A percentile compares a stretch with the other conserved stretches of the same genome.
Conservation (phyloP, 1,140 invertebrate species). For the Psilanteris sp. region DNA sequence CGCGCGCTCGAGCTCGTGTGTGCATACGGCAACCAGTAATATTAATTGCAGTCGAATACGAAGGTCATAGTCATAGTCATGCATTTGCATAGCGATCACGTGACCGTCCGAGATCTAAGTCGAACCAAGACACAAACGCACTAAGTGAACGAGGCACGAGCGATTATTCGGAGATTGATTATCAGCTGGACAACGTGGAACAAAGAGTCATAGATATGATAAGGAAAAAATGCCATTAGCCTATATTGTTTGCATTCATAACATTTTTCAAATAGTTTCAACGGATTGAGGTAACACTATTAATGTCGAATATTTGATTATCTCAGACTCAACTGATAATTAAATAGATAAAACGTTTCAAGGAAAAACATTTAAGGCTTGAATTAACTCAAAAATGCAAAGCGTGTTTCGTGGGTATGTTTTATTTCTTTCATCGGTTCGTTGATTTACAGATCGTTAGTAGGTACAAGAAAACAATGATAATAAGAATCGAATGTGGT, state of each 20-base stretch:
- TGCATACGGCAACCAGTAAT: too few relatives aligned
- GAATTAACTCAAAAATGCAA: too few relatives aligned
- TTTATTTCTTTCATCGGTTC: too few relatives aligned
- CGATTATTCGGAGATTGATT: slow-evolving; percentile 16
- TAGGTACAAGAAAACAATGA: slow-evolving; percentile 10
- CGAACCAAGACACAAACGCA: background rate
- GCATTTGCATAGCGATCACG: slow-evolving; percentile 18
- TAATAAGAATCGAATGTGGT: too few relatives aligned
- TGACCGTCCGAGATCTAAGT: slow-evolving; percentile 2
- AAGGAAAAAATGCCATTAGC: slow-evolving; percentile 6
- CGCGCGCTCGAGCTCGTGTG: too few relatives aligned
- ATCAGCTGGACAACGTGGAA: background rate
- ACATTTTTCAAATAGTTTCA: slow-evolving; percentile 43
- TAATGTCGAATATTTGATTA: slow-evolving; percentile 28
- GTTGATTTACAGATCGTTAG: background rate
- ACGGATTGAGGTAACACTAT: background rate
- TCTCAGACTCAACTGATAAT: slow-evolving; percentile 1
- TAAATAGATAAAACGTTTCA: too few relatives aligned
- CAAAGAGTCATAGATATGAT: slow-evolving; percentile 5
- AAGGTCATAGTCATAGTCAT: slow-evolving; percentile 22
- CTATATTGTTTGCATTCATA: slow-evolving; percentile 30
- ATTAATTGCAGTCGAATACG: too few relatives aligned
- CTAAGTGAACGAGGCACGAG: background rate
- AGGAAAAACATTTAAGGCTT: too few relatives aligned
- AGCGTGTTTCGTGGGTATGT: too few relatives aligned